Evolutionary conservation across 2,797 vertebrate species (phyloP), one percentile per base, ranked within the genome.

Genomic region (Esox masquinongy): DNA sequence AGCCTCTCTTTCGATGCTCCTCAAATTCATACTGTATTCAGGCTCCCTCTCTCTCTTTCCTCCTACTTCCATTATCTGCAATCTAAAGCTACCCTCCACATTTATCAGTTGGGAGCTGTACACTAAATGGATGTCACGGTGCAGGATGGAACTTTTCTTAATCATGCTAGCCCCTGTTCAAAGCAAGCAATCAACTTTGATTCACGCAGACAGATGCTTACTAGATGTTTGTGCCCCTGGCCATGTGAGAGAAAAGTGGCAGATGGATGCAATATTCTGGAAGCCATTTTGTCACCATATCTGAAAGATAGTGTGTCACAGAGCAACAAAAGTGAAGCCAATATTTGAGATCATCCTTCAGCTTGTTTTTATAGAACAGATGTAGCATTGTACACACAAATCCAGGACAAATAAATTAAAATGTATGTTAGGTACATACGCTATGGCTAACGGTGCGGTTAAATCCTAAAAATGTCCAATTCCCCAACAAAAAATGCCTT

Each of bases 71-170:
- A 90, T 89, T 91, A 92, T 90, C 88, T 78, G 84, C 86, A 83
- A 91, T 92, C 86, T 88, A 84, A 90, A 85, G 86, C 89, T 82
- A 84, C 82, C 83, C 83, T 75, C 63, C 73, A 75, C 19, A 89
- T 85, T 91, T 90, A 92, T 92, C 86, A 86, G 85, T 75, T 31
- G 74, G 64, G 79, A 85, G 76, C 68, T 56, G 79, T 69, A 56
- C 79, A 83, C 74, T 36, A 76, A 90, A 90, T 90, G 83, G 86
- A 84, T 84, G 87, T 89, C 87, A 87, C 76, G 68, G 72, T 63
- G 84, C 64, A 78, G 81, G 83, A 91, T 86, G 83, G 86, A 86
- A 79, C 82, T 80, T 80, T 85, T 83, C 80, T 87, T 84, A 89
- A 83, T 76, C 82, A 80, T 84, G 84, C 80, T 88, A 83, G 83